Percentiles rank a stretch among this genome's conserved stretches.
Conservation (phyloP, 1,140 invertebrate genomes). For the Hesperophylax magnus region DNA sequence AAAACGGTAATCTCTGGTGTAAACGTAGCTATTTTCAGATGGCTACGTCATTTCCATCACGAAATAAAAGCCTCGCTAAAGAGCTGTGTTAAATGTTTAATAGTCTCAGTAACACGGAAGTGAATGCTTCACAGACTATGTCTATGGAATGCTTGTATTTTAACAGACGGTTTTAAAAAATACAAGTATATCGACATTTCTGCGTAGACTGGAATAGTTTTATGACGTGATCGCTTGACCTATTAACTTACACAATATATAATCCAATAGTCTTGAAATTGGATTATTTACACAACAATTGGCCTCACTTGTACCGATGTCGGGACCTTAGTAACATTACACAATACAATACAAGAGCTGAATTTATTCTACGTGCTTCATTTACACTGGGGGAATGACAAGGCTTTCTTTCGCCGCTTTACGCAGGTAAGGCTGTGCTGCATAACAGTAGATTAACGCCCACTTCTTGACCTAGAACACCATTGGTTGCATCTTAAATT, state of each 20-base stretch:
- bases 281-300: slow-evolving; percentile 23
- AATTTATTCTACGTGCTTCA: neutral
- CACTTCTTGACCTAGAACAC: slow-evolving; percentile 22
- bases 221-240: slow-evolving; percentile 7
- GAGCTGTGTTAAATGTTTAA: too few species aligned
- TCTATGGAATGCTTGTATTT: too few species aligned
- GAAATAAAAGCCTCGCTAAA: too few species aligned
- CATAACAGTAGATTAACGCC: slow-evolving; percentile 12
- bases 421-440: neutral
- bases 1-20: too few species aligned
- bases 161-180: neutral
- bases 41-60: too few species aligned
- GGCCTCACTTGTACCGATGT: neutral
- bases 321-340: neutral
- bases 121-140: too few species aligned
- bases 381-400: too few species aligned
- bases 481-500: slow-evolving; percentile 22
- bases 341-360: neutral
- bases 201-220: neutral
- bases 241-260: slow-evolving; percentile 11
- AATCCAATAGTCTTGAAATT: slow-evolving; percentile 30
- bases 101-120: too few species aligned
- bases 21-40: too few species aligned
- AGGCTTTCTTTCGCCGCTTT: neutral
- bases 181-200: neutral